Percentiles rank a stretch among this genome's conserved stretches.
Conservation (phyloP, 2,113 vertebrate species). For the Cynoglossus semilaevis region DNA sequence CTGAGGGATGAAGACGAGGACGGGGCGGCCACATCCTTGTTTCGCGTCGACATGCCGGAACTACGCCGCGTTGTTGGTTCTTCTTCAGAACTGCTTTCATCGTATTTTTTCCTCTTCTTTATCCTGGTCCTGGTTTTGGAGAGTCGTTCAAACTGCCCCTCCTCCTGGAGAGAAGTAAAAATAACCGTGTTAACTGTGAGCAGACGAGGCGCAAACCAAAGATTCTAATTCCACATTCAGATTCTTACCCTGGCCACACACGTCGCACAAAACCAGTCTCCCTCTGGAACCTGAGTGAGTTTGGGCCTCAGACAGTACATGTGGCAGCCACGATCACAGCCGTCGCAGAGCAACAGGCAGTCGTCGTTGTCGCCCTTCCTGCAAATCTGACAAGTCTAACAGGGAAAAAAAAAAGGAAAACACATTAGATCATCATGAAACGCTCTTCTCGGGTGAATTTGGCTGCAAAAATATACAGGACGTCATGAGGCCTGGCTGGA, state of each 20-base stretch:
- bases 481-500: too few species aligned
- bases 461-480: too few species aligned
- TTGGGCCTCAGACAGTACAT: constrained; percentile 94
- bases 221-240: background rate
- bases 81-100: constrained; percentile 75
- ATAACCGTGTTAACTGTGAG: background rate
- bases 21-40: constrained; percentile 58
- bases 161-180: constrained; percentile 64
- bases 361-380: constrained; percentile 94
- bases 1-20: constrained; percentile 52
- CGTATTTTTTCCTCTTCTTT: constrained; percentile 78
- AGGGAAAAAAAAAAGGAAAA: constrained; percentile 3
- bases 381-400: constrained; percentile 90
- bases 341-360: constrained; percentile 89
- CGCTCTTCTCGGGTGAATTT: background rate
- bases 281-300: constrained; percentile 89
- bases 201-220: background rate
- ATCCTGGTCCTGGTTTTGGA: constrained; percentile 73
- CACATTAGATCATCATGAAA: background rate
- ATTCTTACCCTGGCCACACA: constrained; percentile 81
- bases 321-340: constrained; percentile 95
- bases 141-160: constrained; percentile 58
- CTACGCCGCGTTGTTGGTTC: constrained; percentile 57
- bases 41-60: constrained; percentile 69
- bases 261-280: constrained; percentile 94